Base-by-base conservation (phyloP, 2,888 invertebrate genomes). In the Aleiodes testaceus region DNA sequence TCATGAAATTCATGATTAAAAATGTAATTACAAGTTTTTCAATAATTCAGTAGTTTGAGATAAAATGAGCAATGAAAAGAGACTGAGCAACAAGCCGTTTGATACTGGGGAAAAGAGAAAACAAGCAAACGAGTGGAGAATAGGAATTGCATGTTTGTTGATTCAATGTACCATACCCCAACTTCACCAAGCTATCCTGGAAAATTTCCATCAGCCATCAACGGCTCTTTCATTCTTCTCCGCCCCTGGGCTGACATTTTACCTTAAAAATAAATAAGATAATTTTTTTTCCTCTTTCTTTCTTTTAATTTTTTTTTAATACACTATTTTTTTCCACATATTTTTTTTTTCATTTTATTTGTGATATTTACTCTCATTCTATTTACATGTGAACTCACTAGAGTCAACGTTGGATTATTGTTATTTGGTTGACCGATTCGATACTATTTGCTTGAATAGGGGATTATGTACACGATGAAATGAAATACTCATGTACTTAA, bases 61-160 rank as follows among this genome's bases (percentile, higher is more conserved):
- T 36, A 36, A 36, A 36, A 9, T 36, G 36, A 36, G 36, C 36
- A 36, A 36, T 36, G 36, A 36, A 11, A 36, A 36, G 36, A 11
- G 26, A 26, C 12, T 53, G 22, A 53, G 30, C 30, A 12, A 11
- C 49, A 4, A 11, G 42, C 36, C 36, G 42, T 42, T 36, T 36
- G 36, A 6, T 9, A 18, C 2, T 14, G 14, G 7, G 14, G 53
- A 26, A 14, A 26, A n/a, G 59, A 20, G 14, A 42, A 14, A 59
- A 36, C 2, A 50, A 6, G 11, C 18, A 18, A 18, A 26, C 22
- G 3, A 42, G 59, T 42, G 9, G 36, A 36, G 36, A 36, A 36
- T 59, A 18, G 59, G 42, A 59, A 59, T 59, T 59, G 59, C 36
- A 36, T 59, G 18, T 42, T 59, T 59, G 59, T 59, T 42, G 26